phyloP scores from a whole-genome alignment of 2,797 vertebrate genomes.

The Prionace glauca region DNA sequence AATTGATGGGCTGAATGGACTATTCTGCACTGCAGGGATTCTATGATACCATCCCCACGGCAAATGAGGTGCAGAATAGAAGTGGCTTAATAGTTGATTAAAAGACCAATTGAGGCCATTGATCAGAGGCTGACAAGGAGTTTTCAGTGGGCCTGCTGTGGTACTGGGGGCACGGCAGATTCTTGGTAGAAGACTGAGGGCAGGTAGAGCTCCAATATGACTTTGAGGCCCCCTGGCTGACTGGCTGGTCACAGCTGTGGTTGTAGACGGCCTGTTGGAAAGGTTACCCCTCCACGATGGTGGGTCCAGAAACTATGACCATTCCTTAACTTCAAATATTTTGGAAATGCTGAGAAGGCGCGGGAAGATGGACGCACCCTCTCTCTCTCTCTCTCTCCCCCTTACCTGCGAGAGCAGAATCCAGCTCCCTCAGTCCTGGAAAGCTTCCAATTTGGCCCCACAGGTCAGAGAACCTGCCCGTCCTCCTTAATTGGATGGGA shows the following conservation, averaged over 20 bases:
- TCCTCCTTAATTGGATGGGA: neutral
- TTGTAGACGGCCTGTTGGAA: neutral
- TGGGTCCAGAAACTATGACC: neutral
- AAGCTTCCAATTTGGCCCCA: neutral
- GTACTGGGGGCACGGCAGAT: neutral
- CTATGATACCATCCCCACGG: neutral
- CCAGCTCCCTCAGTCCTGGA: neutral
- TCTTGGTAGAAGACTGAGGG: neutral
- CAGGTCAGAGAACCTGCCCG: neutral
- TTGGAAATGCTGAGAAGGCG: neutral
- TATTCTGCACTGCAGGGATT: too few species aligned
- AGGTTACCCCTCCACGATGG: neutral
- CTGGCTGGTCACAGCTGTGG: neutral
- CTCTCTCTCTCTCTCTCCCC: neutral
- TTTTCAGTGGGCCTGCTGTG: neutral
- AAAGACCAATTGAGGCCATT: neutral
- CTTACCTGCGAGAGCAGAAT: neutral
- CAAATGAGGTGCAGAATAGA: neutral
- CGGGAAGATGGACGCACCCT: neutral
- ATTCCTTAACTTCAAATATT: neutral
- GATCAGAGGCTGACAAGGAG: neutral
- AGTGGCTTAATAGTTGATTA: neutral
- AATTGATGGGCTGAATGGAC: too few species aligned
- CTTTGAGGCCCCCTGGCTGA: neutral
- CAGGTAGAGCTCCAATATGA: neutral